Evolutionary conservation across 2,113 vertebrate genomes (phyloP), one percentile per base, ranked within the genome.

Genomic region (Balaenoptera acutorostrata): DNA sequence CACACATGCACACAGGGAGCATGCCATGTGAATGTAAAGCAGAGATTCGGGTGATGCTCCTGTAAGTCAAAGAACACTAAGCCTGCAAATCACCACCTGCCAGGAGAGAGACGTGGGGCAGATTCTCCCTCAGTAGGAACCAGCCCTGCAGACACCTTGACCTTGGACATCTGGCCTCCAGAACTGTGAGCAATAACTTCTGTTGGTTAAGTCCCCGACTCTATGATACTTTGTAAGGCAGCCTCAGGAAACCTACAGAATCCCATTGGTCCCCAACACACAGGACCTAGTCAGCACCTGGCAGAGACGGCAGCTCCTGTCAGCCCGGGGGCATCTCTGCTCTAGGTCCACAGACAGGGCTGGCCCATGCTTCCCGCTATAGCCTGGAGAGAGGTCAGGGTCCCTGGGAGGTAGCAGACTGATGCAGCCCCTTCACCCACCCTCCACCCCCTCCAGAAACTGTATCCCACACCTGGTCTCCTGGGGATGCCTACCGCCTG

Each of bases 11-110:
- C 33, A 61, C 10, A 7, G 23, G 15, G 68, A 66, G 86, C 44
- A 18, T 0, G 0, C 20, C 23, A 0, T 5, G 20, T n/a, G 6
- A 39, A 7, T 7, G 9, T 13, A 2, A 6, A 7, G 14, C 21
- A 11, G 49, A 52, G 59, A 68, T 0, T 14, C 2, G 6, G 29
- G 36, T 17, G 21, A 14, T 21, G 46, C 1, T 23, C 6, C 23
- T 27, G 13, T 12, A 23, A 41, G 23, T 18, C 39, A 6, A 17
- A 41, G 31, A 18, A 18, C 6, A 0, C 36, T 68, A 8, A 4
- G 2, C 59, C 61, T 12, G 27, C 27, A 12, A 63, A 10, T 4
- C 61, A 36, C 27, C 20, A 21, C 6, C 33, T 8, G 18, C 33
- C 10, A 2, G 11, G 2, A 12, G 64, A 57, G 29, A 10, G 36